Base-by-base conservation (phyloP, 2,888 invertebrate species). In the Drosophila seclusa region DNA sequence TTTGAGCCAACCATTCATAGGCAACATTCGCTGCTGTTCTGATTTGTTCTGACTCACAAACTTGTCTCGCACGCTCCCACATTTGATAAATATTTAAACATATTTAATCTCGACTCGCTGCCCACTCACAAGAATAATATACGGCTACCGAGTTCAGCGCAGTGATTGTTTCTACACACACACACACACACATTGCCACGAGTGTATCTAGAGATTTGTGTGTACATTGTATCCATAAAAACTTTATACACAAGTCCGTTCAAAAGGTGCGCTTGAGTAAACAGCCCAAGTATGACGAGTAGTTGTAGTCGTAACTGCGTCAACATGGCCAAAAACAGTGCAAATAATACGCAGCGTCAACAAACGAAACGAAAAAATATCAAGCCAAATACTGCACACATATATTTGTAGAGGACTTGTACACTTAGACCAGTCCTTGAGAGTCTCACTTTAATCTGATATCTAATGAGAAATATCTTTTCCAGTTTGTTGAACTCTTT, bases 21-120 rank as follows among this genome's bases (percentile, higher is more conserved):
- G n/a, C 50, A 59, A 57, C 78, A 76, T 27, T 74, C 59, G 50
- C 66, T 42, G 16, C 24, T 24, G 24, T 45, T 24, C 66, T 40
- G 52, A 63, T 75, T 71, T 63, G 29, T 45, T 62, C 78, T 86
- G 86, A 87, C 76, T 87, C 86, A 87, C 73, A 82, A 87, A 89
- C 86, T 84, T 87, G 86, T 84, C 79, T 84, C 78, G 81, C 81
- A 77, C 85, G 76, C 89, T 87, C 86, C 86, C 87, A 89, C 89
- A 84, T 87, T 87, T 87, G 87, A 87, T 84, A 84, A 86, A 86
- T 88, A 86, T 80, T 82, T 78, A 83, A 87, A 62, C 76, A 74
- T 76, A 76, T 84, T 83, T 77, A 88, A 88, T 84, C 86, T 73
- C 66, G 58, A 69, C 73, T 65, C 71, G 64, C 70, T 45, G 64